Evolutionary conservation across 2,113 vertebrate species (phyloP).

Genomic region (Phasianus colchicus): DNA sequence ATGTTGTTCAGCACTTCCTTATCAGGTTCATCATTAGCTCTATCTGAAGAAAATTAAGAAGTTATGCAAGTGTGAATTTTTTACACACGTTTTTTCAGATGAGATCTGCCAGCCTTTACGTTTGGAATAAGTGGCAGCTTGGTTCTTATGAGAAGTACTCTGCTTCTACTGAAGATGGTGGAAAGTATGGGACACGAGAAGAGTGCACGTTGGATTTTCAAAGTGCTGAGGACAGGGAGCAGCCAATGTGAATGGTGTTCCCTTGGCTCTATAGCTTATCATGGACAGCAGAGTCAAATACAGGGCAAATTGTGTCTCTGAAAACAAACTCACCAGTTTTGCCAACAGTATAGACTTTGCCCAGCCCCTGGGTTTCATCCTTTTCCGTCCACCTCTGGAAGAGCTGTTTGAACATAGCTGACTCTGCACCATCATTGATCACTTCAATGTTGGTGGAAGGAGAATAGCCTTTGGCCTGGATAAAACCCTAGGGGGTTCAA

Average conservation of each 20-base stretch:
- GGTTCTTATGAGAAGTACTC: not conserved
- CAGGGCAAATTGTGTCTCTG: not conserved
- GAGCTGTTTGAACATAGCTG: conserved; percentile 91
- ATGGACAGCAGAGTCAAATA: not conserved
- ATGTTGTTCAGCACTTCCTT: not conserved
- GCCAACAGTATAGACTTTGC: conserved; percentile 77
- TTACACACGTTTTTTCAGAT: not conserved
- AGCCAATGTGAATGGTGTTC: not conserved
- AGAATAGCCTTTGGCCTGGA: conserved; percentile 91
- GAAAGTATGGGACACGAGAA: not conserved
- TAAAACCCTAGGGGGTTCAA: conserved; percentile 81
- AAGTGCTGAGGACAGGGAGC: not conserved
- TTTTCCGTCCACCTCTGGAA: conserved; percentile 89
- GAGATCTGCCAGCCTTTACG: not conserved
- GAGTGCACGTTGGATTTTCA: not conserved
- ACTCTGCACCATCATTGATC: conserved; percentile 88
- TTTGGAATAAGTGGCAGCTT: not conserved
- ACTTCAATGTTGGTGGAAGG: conserved; percentile 85
- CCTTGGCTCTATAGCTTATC: not conserved
- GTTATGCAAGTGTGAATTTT: not conserved
- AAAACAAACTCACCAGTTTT: conserved; percentile 82
- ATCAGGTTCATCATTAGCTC: not conserved
- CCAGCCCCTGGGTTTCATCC: conserved; percentile 81
- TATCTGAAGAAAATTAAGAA: not conserved
- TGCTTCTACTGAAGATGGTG: not conserved